Conservation (phyloP, 2,797 vertebrate species). For the Leptoclinus maculatus region DNA sequence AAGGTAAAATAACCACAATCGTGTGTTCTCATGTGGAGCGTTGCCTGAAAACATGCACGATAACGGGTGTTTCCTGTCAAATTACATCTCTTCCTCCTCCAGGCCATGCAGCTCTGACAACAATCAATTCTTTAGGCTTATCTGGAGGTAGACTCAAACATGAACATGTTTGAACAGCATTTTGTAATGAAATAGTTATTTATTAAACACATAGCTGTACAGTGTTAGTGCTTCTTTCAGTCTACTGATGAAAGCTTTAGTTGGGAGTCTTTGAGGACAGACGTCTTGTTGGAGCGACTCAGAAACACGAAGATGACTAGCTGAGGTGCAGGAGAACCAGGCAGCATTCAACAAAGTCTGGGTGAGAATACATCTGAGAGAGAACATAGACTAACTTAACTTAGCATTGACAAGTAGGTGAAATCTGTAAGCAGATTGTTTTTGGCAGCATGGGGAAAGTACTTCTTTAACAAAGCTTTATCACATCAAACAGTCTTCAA, state of each 20-base stretch:
- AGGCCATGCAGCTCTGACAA: not conserved
- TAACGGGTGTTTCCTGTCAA: not conserved
- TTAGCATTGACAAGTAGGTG: too few relatives aligned
- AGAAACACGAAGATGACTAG: conserved; percentile 61
- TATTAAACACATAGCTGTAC: conserved; percentile 51
- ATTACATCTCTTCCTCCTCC: too few relatives aligned
- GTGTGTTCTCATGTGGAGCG: not conserved
- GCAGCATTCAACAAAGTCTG: conserved; percentile 93
- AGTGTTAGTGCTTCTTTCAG: conserved; percentile 23
- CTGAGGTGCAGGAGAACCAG: conserved; percentile 87
- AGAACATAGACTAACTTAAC: too few relatives aligned
- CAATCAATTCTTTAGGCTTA: not conserved
- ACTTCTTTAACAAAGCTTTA: too few relatives aligned
- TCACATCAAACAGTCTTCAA: too few relatives aligned
- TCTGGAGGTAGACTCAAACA: not conserved
- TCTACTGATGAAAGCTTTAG: rapidly evolving
- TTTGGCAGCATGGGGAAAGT: too few relatives aligned
- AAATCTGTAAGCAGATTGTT: too few relatives aligned
- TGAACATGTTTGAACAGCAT: not conserved
- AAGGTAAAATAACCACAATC: too few relatives aligned
- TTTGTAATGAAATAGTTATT: conserved; percentile 13
- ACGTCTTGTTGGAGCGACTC: conserved; percentile 60
- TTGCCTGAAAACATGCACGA: not conserved
- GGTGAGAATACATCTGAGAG: conserved; percentile 86
- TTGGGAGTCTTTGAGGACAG: too few relatives aligned